Evolutionary conservation across 2,113 vertebrate genomes (phyloP).

Genomic region (Pelvicachromis taeniatus): DNA sequence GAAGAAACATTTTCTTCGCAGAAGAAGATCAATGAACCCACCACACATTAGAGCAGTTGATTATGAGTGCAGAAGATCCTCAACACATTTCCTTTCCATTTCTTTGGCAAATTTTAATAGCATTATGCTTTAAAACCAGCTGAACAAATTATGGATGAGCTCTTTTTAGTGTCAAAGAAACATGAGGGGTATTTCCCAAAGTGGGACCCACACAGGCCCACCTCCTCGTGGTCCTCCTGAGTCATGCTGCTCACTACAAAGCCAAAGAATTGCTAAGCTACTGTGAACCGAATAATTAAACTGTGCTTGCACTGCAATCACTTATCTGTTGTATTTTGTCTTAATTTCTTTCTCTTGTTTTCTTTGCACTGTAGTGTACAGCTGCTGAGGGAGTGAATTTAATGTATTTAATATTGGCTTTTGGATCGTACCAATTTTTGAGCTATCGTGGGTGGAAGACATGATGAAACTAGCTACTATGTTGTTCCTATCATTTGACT

Average conservation of each 20-base stretch:
- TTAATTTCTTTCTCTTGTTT: neutral
- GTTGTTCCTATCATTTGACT: neutral
- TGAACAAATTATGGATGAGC: neutral
- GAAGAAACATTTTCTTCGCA: neutral
- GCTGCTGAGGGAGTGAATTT: neutral
- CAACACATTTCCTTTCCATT: too few relatives aligned
- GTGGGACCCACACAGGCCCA: neutral
- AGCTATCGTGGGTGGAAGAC: neutral
- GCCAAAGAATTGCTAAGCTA: neutral
- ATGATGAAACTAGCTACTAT: neutral
- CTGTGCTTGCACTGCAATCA: neutral
- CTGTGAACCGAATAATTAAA: neutral
- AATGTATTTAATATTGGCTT: too few relatives aligned
- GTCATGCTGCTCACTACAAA: neutral
- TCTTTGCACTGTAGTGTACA: accelerated
- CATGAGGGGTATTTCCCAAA: neutral
- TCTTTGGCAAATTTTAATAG: accelerated
- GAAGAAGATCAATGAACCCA: neutral
- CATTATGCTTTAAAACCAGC: neutral
- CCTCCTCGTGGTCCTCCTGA: neutral
- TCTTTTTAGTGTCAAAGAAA: neutral
- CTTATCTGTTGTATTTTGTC: neutral
- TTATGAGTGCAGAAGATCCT: neutral
- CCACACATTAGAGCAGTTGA: neutral
- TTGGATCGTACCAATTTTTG: accelerated